Evolutionary conservation across 2,888 invertebrate genomes (phyloP).

Genomic region (Podabrus alpinus): DNA sequence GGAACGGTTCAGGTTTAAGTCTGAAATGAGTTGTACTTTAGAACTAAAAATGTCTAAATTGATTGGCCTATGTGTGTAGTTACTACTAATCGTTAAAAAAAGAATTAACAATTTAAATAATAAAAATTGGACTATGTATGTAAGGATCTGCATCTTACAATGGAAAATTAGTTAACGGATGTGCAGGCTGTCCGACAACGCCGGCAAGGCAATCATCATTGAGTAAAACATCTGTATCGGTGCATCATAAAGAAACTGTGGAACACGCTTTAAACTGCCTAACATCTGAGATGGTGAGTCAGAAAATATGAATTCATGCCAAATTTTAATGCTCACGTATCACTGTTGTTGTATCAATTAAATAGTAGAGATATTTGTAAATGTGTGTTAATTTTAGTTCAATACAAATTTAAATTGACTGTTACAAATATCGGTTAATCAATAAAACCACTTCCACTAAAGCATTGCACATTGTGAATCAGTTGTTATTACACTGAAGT

Average conservation of each 20-base stretch:
- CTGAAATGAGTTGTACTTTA: neutral
- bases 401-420: slow-evolving; percentile 2
- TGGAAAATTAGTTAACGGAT: slow-evolving; percentile 37
- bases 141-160: slow-evolving; percentile 27
- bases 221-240: slow-evolving; percentile 54
- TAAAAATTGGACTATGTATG: slow-evolving; percentile 31
- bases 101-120: neutral
- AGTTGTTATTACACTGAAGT: slow-evolving; percentile 52
- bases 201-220: slow-evolving; percentile 55
- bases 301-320: slow-evolving; percentile 37
- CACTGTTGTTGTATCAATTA: slow-evolving; percentile 5
- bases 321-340: slow-evolving; percentile 20
- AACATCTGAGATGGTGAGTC: slow-evolving; percentile 84
- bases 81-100: neutral
- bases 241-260: slow-evolving; percentile 63
- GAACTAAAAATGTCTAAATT: neutral
- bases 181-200: slow-evolving; percentile 67
- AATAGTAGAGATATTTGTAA: slow-evolving; percentile 12
- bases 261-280: slow-evolving; percentile 79
- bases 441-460: slow-evolving; percentile 16
- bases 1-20: neutral
- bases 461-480: slow-evolving; percentile 45
- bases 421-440: slow-evolving; percentile 19
- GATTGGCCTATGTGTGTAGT: neutral
- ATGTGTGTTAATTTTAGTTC: neutral